Evolutionary conservation across 2,797 vertebrate species (phyloP).

Genomic region (Nasua narica): DNA sequence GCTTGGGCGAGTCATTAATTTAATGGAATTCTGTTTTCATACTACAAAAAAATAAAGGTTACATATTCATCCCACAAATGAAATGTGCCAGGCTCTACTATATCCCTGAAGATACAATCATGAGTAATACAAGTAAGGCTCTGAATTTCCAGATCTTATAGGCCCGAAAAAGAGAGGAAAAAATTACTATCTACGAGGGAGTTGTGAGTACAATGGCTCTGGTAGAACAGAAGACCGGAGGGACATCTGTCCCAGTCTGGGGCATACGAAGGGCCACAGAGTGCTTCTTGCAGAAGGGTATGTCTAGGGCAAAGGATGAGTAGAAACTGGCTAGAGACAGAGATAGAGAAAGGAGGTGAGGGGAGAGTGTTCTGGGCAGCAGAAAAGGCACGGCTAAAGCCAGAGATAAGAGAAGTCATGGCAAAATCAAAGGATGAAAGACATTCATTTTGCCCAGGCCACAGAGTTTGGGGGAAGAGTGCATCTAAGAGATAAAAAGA

Average conservation of each 20-base stretch:
- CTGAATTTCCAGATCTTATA: neutral
- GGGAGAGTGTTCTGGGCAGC: neutral
- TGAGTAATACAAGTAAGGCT: neutral
- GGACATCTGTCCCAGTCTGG: neutral
- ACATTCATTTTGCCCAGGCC: neutral
- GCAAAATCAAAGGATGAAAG: neutral
- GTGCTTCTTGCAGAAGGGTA: neutral
- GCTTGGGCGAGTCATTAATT: slow-evolving; percentile 21
- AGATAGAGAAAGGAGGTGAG: neutral
- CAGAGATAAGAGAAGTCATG: neutral
- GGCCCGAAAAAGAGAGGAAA: neutral
- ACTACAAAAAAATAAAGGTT: neutral
- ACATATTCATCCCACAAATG: neutral
- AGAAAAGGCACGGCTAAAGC: neutral
- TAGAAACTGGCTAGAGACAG: neutral
- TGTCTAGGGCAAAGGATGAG: neutral
- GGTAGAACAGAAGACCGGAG: neutral
- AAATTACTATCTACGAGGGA: neutral
- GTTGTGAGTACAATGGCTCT: neutral
- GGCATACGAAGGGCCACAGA: neutral
- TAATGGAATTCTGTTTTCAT: neutral
- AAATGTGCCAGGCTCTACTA: neutral
- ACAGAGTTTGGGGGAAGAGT: neutral
- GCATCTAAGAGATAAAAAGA: neutral
- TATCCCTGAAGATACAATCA: neutral